Evolutionary conservation across 2,888 invertebrate genomes (phyloP), one percentile per base, ranked within the genome.

Genomic region (Torymus texanus): DNA sequence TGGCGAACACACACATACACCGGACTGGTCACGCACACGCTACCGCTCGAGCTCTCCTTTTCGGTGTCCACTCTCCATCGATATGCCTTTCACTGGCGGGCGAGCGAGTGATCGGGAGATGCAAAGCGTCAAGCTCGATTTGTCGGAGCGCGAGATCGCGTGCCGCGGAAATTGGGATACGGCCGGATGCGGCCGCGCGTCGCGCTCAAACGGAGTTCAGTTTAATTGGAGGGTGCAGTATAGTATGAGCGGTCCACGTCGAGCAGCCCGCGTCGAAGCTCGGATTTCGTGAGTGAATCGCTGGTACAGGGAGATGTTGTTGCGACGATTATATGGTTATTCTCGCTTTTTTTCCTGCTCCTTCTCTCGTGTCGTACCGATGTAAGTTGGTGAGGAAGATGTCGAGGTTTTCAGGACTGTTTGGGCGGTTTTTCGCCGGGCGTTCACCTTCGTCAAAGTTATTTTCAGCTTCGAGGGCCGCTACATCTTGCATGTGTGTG

Each of bases 21-120:
- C 24, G 16, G 16, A 21, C 29, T 63, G 73, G 76, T 63, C 73
- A 73, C 76, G 76, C 80, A 77, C 68, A 58, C 63, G 61, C 61
- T 61, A 41, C 75, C 16, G 59, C 70, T 65, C 14, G 55, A 16
- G 3, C 56, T 51, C 67, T 53, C 41, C 18, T 53, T 68, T 63
- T 67, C 53, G 16, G 41, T 65, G 56, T 55, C 51, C 41, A 67
- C 71, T 50, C 62, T 29, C 41, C 11, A 4, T 51, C 18, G 61
- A 53, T 53, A 51, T 70, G 8, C 16, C 65, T 53, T 21, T 59
- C 62, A 3, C 10, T 53, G 51, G 55, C 18, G n/a, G n/a, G 29
- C 3, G 61, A 21, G 55, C 13, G 24, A 13, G 56, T 51, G 41
- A 41, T 41, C 41, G 41, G 10, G 8, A 41, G 41, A 41, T 41